These are phyloP conservation scores for Philonicus albiceps DNA, from an alignment of 2,888 invertebrate species.

Conservation along the genomic window DNA sequence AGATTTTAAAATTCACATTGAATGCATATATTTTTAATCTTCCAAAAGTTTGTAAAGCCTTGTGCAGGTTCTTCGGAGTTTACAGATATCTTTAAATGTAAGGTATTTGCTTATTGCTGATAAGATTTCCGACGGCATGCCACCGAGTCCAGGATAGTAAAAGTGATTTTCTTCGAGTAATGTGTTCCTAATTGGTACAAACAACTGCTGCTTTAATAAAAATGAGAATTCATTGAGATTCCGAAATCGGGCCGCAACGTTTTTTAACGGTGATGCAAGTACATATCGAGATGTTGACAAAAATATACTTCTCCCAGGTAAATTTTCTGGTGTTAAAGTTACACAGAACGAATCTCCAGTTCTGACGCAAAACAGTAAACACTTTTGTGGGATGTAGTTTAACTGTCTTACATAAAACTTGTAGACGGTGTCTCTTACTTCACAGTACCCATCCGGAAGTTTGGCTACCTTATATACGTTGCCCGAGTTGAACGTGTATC, in stretches of 20 bases:
- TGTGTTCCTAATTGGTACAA: constrained; percentile 67
- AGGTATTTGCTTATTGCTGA: constrained; percentile 54
- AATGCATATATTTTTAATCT: neutral
- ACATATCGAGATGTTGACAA: constrained; percentile 59
- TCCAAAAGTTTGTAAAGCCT: neutral
- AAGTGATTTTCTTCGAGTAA: constrained; percentile 62
- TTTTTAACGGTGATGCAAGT: constrained; percentile 53
- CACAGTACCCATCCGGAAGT: neutral
- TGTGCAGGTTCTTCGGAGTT: constrained; percentile 43
- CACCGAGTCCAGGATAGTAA: constrained; percentile 60
- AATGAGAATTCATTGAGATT: constrained; percentile 64
- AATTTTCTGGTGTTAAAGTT: constrained; percentile 54
- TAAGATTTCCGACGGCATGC: constrained; percentile 57
- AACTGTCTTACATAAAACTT: constrained; percentile 27
- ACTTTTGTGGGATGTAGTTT: constrained; percentile 20
- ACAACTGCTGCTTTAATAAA: constrained; percentile 67
- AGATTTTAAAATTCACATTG: neutral
- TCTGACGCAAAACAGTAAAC: constrained; percentile 54
- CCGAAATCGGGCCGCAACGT: constrained; percentile 54
- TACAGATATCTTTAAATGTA: constrained; percentile 26
- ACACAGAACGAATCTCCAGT: constrained; percentile 58
- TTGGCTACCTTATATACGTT: neutral
- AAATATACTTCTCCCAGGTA: constrained; percentile 56
- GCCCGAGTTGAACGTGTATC: constrained; percentile 50
- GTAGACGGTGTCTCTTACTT: neutral